phyloP scores from a whole-genome alignment of 2,888 invertebrate species.

The Octonoba sinensis region DNA sequence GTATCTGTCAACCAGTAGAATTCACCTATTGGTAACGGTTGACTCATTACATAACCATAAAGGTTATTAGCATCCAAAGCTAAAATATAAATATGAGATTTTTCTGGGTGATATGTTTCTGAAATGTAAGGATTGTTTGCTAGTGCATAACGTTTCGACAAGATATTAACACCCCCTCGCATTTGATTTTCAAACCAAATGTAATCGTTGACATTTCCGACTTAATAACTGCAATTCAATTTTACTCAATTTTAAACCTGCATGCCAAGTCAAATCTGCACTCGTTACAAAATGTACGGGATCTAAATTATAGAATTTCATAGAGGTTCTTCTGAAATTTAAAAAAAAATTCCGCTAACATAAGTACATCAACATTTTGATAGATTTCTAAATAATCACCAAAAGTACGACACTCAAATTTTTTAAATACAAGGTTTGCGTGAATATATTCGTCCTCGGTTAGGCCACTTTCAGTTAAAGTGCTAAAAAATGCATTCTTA shows the following conservation, averaged over 20 bases:
- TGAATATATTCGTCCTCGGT: slow-evolving; percentile 12
- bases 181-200: slow-evolving; percentile 66
- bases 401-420: slow-evolving; percentile 17
- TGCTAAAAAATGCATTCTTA: no score
- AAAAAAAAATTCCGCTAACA: no score
- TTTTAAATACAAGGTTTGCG: slow-evolving; percentile 1
- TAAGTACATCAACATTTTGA: no score
- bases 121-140: slow-evolving; percentile 28
- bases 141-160: slow-evolving; percentile 4
- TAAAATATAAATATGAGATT: not conserved
- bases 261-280: slow-evolving; percentile 67
- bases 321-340: slow-evolving; percentile 13
- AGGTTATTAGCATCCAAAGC: no score
- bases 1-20: no score
- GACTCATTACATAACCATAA: no score
- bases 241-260: slow-evolving; percentile 67
- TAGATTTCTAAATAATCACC: no score
- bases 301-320: slow-evolving; percentile 17
- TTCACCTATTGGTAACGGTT: no score
- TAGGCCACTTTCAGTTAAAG: not conserved
- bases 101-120: not conserved
- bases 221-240: slow-evolving; percentile 67
- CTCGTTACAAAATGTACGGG: slow-evolving; percentile 12
- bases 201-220: slow-evolving; percentile 67
- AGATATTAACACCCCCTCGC: slow-evolving; percentile 65